A percentile compares a stretch with the other conserved stretches of the same genome.
Evolutionary conservation across 92 coral and sea anemone genomes (phyloP).

Genomic region (Anthopleura xanthogrammica): DNA sequence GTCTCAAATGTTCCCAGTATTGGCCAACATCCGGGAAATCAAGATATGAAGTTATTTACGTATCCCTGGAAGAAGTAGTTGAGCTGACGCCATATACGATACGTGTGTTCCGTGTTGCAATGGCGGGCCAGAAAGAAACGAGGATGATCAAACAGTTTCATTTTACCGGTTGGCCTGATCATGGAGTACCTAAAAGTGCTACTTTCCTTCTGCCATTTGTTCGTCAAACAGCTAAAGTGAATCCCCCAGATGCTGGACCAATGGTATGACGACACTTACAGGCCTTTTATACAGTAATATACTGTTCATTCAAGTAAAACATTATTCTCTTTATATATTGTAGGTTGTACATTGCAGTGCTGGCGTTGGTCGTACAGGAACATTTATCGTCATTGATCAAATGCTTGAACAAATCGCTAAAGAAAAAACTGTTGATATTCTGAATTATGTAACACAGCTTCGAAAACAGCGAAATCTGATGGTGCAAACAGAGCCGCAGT

Average conservation of each 20-base stretch:
- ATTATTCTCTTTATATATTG: neutral
- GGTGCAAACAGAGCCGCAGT: slow-evolving; percentile 94
- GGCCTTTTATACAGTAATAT: neutral
- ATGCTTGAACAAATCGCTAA: slow-evolving; percentile 80
- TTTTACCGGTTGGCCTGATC: slow-evolving; percentile 97
- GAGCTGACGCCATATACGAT: slow-evolving; percentile 79
- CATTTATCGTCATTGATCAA: slow-evolving; percentile 78
- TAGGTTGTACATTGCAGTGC: slow-evolving; percentile 96
- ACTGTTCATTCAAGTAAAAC: neutral
- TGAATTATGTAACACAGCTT: slow-evolving; percentile 60
- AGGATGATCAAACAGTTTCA: slow-evolving; percentile 80
- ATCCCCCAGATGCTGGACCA: slow-evolving; percentile 88
- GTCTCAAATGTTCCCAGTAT: slow-evolving; percentile 85
- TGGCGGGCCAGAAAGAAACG: slow-evolving; percentile 47
- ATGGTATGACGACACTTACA: slow-evolving; percentile 63
- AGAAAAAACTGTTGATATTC: slow-evolving; percentile 77
- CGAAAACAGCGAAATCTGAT: slow-evolving; percentile 82
- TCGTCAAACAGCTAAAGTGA: slow-evolving; percentile 74
- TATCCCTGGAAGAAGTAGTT: slow-evolving; percentile 61
- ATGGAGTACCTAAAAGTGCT: slow-evolving; percentile 86
- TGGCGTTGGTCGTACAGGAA: slow-evolving; percentile 92
- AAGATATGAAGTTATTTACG: slow-evolving; percentile 60
- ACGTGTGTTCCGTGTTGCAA: slow-evolving; percentile 66
- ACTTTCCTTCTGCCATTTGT: slow-evolving; percentile 82
- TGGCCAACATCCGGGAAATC: slow-evolving; percentile 81